Evolutionary conservation across 2,797 vertebrate species (phyloP).

Genomic region (Calcarius lapponicus): DNA sequence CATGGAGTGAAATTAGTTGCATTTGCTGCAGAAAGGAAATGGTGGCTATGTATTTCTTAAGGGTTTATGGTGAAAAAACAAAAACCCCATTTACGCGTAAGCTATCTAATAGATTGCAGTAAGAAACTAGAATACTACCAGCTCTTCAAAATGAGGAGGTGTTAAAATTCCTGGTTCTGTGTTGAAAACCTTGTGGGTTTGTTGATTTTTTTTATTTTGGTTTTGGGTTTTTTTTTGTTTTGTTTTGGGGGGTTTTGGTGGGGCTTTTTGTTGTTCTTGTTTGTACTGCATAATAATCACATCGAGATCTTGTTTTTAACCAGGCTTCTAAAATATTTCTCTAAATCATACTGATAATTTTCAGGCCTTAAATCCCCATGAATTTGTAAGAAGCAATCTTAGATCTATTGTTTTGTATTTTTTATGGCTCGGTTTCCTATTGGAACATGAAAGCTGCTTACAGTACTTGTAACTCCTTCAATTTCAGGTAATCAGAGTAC

Average conservation of each 20-base stretch:
- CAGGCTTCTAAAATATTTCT: conserved; percentile 43
- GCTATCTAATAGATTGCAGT: conserved; percentile 1
- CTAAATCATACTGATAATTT: conserved; percentile 42
- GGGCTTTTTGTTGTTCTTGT: background rate
- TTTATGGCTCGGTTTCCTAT: background rate
- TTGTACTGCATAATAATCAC: conserved; percentile 24
- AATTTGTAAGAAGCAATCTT: background rate
- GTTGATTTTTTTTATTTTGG: background rate
- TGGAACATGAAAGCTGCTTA: background rate
- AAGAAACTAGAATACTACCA: conserved; percentile 31
- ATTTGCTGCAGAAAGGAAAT: conserved; percentile 14
- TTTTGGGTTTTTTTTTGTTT: background rate
- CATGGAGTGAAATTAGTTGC: conserved; percentile 56
- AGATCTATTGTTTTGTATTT: background rate
- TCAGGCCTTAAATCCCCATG: background rate
- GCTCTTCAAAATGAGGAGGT: conserved; percentile 27
- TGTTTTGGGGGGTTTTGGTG: background rate
- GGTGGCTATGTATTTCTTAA: conserved; percentile 50
- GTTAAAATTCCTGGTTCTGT: conserved; percentile 10
- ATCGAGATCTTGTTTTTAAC: conserved; percentile 56
- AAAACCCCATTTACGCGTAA: conserved; percentile 55
- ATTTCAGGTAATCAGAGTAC: background rate
- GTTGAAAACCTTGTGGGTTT: background rate
- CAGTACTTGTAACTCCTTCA: background rate
- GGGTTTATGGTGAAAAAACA: conserved; percentile 16